Conservation (phyloP, 2,797 vertebrate genomes). For the Hapalemur alaotrensis region DNA sequence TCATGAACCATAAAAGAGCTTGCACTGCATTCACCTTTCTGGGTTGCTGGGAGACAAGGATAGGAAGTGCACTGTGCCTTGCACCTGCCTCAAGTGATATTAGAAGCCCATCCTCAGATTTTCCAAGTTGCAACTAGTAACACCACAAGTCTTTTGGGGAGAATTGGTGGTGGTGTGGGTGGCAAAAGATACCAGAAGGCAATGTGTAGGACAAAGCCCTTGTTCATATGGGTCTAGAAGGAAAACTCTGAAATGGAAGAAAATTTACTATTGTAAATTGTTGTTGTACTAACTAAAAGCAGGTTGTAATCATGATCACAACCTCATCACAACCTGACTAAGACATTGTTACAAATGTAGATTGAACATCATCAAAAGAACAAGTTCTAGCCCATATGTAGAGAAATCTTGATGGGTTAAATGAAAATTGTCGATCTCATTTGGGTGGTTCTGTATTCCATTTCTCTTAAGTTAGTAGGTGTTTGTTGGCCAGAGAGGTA, state of each 20-base stretch:
- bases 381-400: neutral
- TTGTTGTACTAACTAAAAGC: neutral
- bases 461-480: slow-evolving; percentile 24
- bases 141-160: neutral
- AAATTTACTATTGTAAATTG: neutral
- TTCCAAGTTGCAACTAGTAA: neutral
- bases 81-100: neutral
- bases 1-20: neutral
- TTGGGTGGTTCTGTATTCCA: neutral
- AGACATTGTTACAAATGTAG: neutral
- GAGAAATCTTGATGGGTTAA: neutral
- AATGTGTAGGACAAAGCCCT: neutral
- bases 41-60: neutral
- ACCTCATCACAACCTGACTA: neutral
- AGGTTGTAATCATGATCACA: neutral
- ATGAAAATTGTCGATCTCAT: neutral
- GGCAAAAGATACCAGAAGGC: neutral
- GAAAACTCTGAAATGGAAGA: neutral
- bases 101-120: neutral
- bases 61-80: neutral
- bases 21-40: neutral
- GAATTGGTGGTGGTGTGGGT: neutral
- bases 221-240: neutral
- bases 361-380: slow-evolving; percentile 40
- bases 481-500: neutral